These are phyloP conservation scores for Caenorhabditis panamensis DNA, from an alignment of 2,888 invertebrate genomes.

Conservation along the genomic window DNA sequence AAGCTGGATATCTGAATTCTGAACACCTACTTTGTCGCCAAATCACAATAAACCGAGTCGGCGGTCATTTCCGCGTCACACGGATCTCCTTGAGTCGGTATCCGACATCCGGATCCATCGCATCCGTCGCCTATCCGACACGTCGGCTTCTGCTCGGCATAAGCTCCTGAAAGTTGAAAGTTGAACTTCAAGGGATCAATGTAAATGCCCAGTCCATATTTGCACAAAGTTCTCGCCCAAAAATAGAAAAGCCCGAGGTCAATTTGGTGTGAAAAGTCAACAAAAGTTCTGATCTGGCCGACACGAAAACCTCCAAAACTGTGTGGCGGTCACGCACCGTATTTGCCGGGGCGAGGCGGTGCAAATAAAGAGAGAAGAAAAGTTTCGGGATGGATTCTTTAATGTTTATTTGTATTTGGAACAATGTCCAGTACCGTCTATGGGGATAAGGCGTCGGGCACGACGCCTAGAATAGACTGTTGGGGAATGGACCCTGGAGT, in stretches of 20 bases:
- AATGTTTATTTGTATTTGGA: not conserved
- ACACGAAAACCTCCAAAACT: constrained; percentile 36
- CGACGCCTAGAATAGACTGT: too few relatives aligned
- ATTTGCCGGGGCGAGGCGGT: not conserved
- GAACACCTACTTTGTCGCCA: constrained; percentile 71
- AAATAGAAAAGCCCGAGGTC: not conserved
- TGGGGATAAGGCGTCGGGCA: too few relatives aligned
- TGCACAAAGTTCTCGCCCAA: not conserved
- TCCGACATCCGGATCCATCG: constrained; percentile 63
- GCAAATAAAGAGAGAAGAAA: constrained; percentile 23
- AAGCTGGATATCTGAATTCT: too few relatives aligned
- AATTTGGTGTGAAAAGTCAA: constrained; percentile 15
- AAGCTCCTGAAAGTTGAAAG: constrained; percentile 60
- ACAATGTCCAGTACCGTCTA: too few relatives aligned
- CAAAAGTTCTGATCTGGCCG: constrained; percentile 13
- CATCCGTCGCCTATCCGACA: constrained; percentile 76
- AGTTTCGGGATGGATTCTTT: constrained; percentile 26
- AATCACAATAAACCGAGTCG: constrained; percentile 76
- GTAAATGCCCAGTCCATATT: too few relatives aligned
- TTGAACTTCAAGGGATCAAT: not conserved
- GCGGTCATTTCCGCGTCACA: constrained; percentile 70
- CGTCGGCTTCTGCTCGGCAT: constrained; percentile 57
- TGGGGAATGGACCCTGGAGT: too few relatives aligned
- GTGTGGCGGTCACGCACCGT: not conserved
- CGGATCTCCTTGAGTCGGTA: constrained; percentile 67